These are phyloP conservation scores for Apoda limacodes DNA, from an alignment of 2,888 invertebrate genomes.

Conservation along the genomic window DNA sequence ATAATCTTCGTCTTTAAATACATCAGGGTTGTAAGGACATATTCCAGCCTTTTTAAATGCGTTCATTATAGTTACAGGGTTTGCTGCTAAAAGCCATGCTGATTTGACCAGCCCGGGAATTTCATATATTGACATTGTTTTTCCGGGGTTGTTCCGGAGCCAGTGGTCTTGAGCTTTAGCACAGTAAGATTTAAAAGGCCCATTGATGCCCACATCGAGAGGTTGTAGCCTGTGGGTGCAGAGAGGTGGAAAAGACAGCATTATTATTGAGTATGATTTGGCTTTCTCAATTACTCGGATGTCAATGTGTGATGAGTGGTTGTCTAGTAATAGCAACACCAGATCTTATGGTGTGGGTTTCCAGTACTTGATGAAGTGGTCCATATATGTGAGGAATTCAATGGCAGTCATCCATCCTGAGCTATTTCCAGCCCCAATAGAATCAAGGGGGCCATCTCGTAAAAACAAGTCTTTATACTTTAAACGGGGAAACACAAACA, in stretches of 20 bases:
- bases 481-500: conserved; percentile 26
- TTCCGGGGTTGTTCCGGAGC: conserved; percentile 14
- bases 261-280: conserved; percentile 13
- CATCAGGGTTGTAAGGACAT: conserved; percentile 15
- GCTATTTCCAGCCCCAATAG: conserved; percentile 27
- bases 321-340: conserved; percentile 13
- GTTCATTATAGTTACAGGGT: conserved; percentile 16
- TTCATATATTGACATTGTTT: too few relatives aligned
- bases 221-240: too few relatives aligned
- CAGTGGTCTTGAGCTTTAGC: conserved; percentile 18
- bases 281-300: conserved; percentile 14
- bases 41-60: conserved; percentile 20
- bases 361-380: conserved; percentile 13
- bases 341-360: conserved; percentile 10
- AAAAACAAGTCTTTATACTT: conserved; percentile 21
- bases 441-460: conserved; percentile 24
- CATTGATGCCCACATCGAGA: conserved; percentile 19
- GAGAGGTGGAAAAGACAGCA: conserved; percentile 12
- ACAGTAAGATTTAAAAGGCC: conserved; percentile 18
- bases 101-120: conserved; percentile 21
- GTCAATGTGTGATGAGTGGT: conserved; percentile 13
- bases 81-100: conserved; percentile 18
- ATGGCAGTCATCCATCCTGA: conserved; percentile 27
- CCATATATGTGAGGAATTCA: conserved; percentile 11
- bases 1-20: conserved; percentile 12